Percentiles rank a stretch among this genome's conserved stretches.
These are phyloP conservation scores for Rhodophaea formosa DNA, from an alignment of 2,888 invertebrate genomes.

Conservation along the genomic window DNA sequence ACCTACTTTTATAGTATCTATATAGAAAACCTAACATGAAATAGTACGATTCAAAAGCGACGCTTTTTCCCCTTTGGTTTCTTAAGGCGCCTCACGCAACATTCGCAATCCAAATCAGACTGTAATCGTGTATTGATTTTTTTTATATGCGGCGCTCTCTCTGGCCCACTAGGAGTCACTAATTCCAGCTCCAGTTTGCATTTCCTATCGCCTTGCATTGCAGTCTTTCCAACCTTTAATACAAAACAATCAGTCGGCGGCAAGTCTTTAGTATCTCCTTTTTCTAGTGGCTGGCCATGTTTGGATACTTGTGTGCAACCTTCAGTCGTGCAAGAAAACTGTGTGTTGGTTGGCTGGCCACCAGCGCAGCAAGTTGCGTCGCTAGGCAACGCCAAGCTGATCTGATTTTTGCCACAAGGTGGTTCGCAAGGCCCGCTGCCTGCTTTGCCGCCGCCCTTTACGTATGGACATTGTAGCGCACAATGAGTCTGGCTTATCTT, in stretches of 20 bases:
- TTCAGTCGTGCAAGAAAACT: constrained; percentile 72
- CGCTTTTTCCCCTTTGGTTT: constrained; percentile 44
- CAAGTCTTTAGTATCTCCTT: constrained; percentile 62
- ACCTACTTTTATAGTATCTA: not conserved
- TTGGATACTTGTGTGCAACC: constrained; percentile 59
- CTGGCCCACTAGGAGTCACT: constrained; percentile 83
- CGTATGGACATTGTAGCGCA: constrained; percentile 61
- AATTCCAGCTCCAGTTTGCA: constrained; percentile 84
- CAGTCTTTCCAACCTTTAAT: constrained; percentile 85
- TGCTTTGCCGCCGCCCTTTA: constrained; percentile 34
- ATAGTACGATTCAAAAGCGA: constrained; percentile 19
- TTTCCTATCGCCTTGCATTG: constrained; percentile 83
- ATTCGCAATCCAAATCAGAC: constrained; percentile 64
- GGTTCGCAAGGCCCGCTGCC: constrained; percentile 51
- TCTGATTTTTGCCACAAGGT: constrained; percentile 72
- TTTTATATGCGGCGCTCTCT: constrained; percentile 74
- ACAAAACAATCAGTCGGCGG: constrained; percentile 82
- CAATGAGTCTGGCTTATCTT: constrained; percentile 74
- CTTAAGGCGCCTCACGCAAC: constrained; percentile 49
- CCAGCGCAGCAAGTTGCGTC: constrained; percentile 62
- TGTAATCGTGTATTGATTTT: constrained; percentile 56
- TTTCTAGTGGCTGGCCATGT: constrained; percentile 56
- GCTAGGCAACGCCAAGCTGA: constrained; percentile 61
- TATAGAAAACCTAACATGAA: not conserved
- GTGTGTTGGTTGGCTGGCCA: constrained; percentile 57